These are phyloP conservation scores for Australoheros scitulus DNA, from an alignment of 2,113 vertebrate genomes.

Conservation along the genomic window DNA sequence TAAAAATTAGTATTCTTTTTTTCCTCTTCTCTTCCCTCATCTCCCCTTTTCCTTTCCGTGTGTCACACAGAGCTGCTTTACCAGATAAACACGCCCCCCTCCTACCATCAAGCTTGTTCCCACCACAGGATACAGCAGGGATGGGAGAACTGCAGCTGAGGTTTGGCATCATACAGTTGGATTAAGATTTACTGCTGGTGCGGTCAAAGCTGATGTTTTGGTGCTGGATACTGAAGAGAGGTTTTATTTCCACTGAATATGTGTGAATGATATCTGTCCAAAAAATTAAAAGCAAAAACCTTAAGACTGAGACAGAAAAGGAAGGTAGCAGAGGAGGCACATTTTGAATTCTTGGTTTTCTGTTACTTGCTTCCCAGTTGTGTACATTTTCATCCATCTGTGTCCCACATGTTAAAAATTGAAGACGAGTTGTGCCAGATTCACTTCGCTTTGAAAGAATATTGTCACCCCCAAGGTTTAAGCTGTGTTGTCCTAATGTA, in stretches of 20 bases:
- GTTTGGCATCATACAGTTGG: constrained; percentile 33
- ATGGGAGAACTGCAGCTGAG: constrained; percentile 20
- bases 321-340: neutral
- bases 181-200: constrained; percentile 43
- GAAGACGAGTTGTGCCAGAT: neutral
- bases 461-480: constrained; percentile 20
- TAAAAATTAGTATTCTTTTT: neutral
- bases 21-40: neutral
- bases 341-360: neutral
- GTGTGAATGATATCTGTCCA: constrained; percentile 14
- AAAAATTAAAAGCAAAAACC: constrained; percentile 1
- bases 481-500: neutral
- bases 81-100: constrained; percentile 46
- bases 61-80: constrained; percentile 27
- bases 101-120: constrained; percentile 32
- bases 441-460: neutral
- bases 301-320: neutral
- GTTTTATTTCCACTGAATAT: constrained; percentile 42
- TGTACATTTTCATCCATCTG: constrained; percentile 7
- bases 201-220: constrained; percentile 32
- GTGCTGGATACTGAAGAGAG: constrained; percentile 24
- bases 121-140: constrained; percentile 23
- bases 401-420: constrained; percentile 20
- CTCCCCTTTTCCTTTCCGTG: neutral
- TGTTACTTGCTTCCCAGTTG: neutral